Base-by-base conservation (phyloP, 2,113 vertebrate genomes). In the Leuciscus idus region DNA sequence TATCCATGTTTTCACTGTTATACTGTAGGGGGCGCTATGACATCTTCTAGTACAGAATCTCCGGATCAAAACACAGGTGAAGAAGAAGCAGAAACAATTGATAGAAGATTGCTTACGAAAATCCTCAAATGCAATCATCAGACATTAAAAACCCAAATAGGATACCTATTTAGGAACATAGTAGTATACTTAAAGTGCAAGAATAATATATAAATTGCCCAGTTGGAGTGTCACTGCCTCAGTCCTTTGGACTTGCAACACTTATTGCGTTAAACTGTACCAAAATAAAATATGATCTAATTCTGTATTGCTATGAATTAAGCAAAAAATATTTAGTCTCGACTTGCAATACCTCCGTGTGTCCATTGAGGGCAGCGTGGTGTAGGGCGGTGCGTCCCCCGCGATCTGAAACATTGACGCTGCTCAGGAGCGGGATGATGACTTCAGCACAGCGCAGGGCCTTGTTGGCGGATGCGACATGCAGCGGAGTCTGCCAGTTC, bases 401-500 rank as follows among this genome's bases (percentile, higher is more conserved):
- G 0, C 98, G 95, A 93, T 99, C 98, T 0, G 98, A 99, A 84
- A 99, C 98, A 0, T 99, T 99, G 82, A 99, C 97, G 0, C 97
- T 97, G 90, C 96, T 98, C 89, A 99, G 94, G 91, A 98, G 93
- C 0, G 98, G 98, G 89, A 98, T 98, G 92, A 95, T 95, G 85
- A 97, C 94, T 93, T 99, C 97, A 0, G 98, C 98, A 0, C 98
- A 99, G 50, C 96, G 96, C 84, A 98, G 92, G 0, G 98, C 97
- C 82, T 98, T 98, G 78, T 98, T 98, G 21, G 98, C 98, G 0
- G 98, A 96, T 0, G 98, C 97, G 2, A 99, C 97, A 0, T 99
- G 98, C 83, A 99, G 92, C 0, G 98, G 98, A 0, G 98, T 99
- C 95, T 99, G 98, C 98, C 98, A 99, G 94, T 98, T 99, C 94